Conservation (phyloP, 2,888 invertebrate genomes). For the Acronicta leporina region DNA sequence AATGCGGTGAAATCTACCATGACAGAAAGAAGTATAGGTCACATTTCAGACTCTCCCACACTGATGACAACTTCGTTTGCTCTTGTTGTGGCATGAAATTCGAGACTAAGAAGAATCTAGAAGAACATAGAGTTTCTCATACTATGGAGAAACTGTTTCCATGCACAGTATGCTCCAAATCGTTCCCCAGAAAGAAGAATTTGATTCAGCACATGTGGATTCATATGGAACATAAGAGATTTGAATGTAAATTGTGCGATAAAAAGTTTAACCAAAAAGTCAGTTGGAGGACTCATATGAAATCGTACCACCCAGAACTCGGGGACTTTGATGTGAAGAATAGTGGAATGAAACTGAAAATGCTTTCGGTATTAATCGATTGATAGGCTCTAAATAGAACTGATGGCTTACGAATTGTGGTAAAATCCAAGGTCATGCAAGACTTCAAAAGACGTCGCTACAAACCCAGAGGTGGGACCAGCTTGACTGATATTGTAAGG, state of each 20-base stretch:
- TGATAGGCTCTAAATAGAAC: not conserved
- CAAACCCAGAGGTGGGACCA: too few relatives aligned
- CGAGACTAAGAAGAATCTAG: conserved; percentile 71
- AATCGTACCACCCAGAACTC: conserved; percentile 78
- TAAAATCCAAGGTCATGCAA: too few relatives aligned
- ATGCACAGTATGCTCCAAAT: conserved; percentile 84
- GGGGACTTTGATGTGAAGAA: conserved; percentile 69
- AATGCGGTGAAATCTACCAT: conserved; percentile 72
- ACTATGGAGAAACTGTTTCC: conserved; percentile 85
- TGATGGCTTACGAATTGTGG: too few relatives aligned
- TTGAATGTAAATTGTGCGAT: conserved; percentile 77
- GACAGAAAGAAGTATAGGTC: conserved; percentile 73
- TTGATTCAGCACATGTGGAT: conserved; percentile 83
- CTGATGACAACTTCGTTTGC: conserved; percentile 77
- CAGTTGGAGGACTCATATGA: conserved; percentile 84
- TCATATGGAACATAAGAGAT: conserved; percentile 80
- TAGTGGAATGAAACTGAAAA: conserved; percentile 65
- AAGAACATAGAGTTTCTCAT: conserved; percentile 86
- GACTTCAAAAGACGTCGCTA: too few relatives aligned
- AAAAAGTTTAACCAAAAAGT: conserved; percentile 82
- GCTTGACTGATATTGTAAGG: too few relatives aligned
- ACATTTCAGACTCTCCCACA: conserved; percentile 76
- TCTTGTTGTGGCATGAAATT: conserved; percentile 80
- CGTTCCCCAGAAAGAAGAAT: conserved; percentile 80
- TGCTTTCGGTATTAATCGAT: conserved; percentile 62